Base-by-base conservation (phyloP, 1,140 invertebrate genomes). In the Chironomus tepperi region DNA sequence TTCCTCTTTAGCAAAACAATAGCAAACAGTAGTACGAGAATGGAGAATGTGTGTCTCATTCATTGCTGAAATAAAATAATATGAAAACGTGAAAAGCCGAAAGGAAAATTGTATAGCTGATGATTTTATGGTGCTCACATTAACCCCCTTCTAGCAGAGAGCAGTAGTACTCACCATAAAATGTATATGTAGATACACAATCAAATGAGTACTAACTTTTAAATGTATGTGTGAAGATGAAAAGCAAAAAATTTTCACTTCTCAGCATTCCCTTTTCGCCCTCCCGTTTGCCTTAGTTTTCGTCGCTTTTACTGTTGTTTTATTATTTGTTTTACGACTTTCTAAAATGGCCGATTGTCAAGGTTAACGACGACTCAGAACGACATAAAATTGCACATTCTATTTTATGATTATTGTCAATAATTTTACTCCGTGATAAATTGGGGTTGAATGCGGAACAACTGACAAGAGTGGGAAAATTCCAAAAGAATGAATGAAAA, bases 331-430 rank as follows among this genome's bases (percentile, higher is more conserved):
- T 74, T 75, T 75, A 75, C 74, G 74, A 73, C 74, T 75, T 43
- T 74, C 24, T 75, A 75, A 75, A 75, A 75, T 75, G 74, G 74
- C 70, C 74, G 74, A 75, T 43, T 73, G 74, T 75, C 74, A 75
- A 75, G 74, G 74, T 75, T 75, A 75, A 75, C 74, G 74, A 73
- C 70, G 16, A 21, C 65, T 70, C 16, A 70, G 16, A 70, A 70
- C 65, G 47, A 70, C 70, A 42, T 47, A 73, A 75, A 43, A 74
- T 19, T 47, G 19, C 47, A 64, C 42, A 73, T 73, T 73, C 19
- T 42, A n/a, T 73, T 73, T 42, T 42, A 73, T 21, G 73, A 73
- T 73, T 73, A 42, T 73, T 73, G 73, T 42, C 34, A 43, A 42
- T 73, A 73, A 73, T 18, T 73, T 73, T 73, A 42, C 15, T 34